phyloP scores from a whole-genome alignment of 2,888 invertebrate species.

The Flexamia atlantica region DNA sequence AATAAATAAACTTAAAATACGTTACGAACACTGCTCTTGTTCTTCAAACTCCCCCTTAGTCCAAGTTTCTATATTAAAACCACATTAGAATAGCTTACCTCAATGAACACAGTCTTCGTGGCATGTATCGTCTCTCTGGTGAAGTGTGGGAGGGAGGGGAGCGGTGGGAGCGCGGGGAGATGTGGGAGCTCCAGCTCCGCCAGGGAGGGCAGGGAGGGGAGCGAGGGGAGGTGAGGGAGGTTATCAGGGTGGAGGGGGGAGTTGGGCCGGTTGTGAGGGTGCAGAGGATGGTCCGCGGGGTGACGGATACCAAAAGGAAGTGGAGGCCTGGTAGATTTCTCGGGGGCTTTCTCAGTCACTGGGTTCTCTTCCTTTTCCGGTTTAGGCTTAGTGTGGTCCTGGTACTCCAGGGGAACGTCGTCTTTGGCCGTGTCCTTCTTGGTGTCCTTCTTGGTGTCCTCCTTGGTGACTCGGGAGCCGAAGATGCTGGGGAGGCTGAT shows the following conservation, averaged over 20 bases:
- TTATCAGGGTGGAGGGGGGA: constrained; percentile 50
- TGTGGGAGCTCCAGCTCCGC: not conserved
- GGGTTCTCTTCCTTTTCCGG: not conserved
- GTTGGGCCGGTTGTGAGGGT: constrained; percentile 33
- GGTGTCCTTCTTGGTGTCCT: not conserved
- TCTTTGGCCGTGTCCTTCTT: not conserved
- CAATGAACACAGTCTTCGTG: constrained; percentile 67
- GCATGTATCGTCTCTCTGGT: constrained; percentile 62
- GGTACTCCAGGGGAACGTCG: not conserved
- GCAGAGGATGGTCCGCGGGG: constrained; percentile 35
- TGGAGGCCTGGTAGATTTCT: constrained; percentile 22
- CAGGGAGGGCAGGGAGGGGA: not conserved
- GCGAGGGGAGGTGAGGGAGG: constrained; percentile 11
- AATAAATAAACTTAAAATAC: too few relatives aligned
- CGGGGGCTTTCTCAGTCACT: not conserved
- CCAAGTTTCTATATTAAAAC: too few relatives aligned
- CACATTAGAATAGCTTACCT: constrained; percentile 59
- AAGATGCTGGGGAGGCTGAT: constrained; percentile 35
- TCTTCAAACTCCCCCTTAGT: too few relatives aligned
- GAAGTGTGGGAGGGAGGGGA: constrained; percentile 31
- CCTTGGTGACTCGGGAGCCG: not conserved
- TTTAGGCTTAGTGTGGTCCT: not conserved
- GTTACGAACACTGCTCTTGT: too few relatives aligned
- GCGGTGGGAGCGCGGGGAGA: not conserved
- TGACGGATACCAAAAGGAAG: constrained; percentile 14